Evolutionary conservation across 2,888 invertebrate species (phyloP).

Genomic region (Papilio gigon): DNA sequence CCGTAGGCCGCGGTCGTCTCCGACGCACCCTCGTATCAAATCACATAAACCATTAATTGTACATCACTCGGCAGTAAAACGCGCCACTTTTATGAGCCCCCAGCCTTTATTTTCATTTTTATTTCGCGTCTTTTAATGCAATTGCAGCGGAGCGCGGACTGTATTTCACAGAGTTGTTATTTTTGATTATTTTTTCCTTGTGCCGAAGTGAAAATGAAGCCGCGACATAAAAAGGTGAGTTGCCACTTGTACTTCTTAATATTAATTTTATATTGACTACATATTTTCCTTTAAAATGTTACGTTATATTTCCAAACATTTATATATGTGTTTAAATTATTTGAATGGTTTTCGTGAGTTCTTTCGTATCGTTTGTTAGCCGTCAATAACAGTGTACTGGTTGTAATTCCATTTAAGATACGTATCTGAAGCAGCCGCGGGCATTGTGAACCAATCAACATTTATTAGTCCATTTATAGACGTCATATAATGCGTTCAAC

Average conservation of each 20-base stretch:
- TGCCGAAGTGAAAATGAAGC: slow-evolving; percentile 70
- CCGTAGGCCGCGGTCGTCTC: slow-evolving; percentile 57
- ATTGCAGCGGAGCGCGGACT: slow-evolving; percentile 76
- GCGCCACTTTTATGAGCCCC: slow-evolving; percentile 70
- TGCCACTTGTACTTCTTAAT: slow-evolving; percentile 44
- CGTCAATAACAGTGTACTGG: slow-evolving; percentile 41
- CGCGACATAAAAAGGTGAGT: slow-evolving; percentile 68
- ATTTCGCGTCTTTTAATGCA: slow-evolving; percentile 76
- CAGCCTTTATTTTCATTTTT: slow-evolving; percentile 73
- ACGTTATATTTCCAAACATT: neutral
- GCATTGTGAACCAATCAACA: slow-evolving; percentile 77
- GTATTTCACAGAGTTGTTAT: slow-evolving; percentile 65
- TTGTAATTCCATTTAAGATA: slow-evolving; percentile 46
- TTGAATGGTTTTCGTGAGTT: neutral
- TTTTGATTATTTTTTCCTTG: slow-evolving; percentile 68
- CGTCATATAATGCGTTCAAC: slow-evolving; percentile 65
- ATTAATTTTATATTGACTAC: slow-evolving; percentile 39
- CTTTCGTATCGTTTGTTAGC: slow-evolving; percentile 3
- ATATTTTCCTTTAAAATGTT: slow-evolving; percentile 7
- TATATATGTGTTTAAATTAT: neutral
- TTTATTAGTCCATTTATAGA: slow-evolving; percentile 75
- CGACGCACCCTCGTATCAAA: slow-evolving; percentile 55
- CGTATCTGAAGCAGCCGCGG: slow-evolving; percentile 55
- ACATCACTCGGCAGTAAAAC: slow-evolving; percentile 71
- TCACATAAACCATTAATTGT: slow-evolving; percentile 77